Conservation (phyloP, 2,113 vertebrate species). For the Prunella himalayana region DNA sequence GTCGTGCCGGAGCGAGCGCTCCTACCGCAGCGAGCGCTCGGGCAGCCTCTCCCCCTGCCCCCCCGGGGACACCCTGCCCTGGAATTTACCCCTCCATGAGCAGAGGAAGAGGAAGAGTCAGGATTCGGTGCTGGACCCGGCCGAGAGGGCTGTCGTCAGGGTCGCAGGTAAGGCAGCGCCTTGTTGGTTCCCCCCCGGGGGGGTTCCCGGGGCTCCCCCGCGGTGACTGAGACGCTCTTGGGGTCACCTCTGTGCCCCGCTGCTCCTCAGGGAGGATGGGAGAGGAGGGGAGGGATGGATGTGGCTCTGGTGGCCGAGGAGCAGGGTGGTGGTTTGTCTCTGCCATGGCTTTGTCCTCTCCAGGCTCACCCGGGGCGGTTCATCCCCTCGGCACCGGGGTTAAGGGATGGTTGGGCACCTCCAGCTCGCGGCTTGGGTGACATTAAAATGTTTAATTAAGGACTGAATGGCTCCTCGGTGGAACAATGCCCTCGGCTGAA, state of each 20-base stretch:
- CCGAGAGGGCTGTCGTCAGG: conserved; percentile 93
- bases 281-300: background rate
- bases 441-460: background rate
- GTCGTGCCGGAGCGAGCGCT: conserved; percentile 90
- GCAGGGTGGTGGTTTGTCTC: background rate
- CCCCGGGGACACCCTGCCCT: conserved; percentile 92
- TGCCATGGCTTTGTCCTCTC: background rate
- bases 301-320: background rate
- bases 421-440: background rate
- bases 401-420: background rate
- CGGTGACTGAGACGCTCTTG: rapidly evolving
- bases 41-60: conserved; percentile 91
- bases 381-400: background rate
- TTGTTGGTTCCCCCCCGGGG: rapidly evolving
- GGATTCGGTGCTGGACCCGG: conserved; percentile 95
- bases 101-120: conserved; percentile 95
- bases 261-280: background rate
- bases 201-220: background rate
- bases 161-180: conserved; percentile 85
- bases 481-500: background rate
- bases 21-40: conserved; percentile 91
- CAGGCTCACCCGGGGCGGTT: background rate
- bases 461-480: background rate
- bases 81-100: conserved; percentile 96
- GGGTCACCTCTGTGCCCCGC: rapidly evolving